Evolutionary conservation across 2,113 vertebrate species (phyloP).

Genomic region (Lagopus leucura): DNA sequence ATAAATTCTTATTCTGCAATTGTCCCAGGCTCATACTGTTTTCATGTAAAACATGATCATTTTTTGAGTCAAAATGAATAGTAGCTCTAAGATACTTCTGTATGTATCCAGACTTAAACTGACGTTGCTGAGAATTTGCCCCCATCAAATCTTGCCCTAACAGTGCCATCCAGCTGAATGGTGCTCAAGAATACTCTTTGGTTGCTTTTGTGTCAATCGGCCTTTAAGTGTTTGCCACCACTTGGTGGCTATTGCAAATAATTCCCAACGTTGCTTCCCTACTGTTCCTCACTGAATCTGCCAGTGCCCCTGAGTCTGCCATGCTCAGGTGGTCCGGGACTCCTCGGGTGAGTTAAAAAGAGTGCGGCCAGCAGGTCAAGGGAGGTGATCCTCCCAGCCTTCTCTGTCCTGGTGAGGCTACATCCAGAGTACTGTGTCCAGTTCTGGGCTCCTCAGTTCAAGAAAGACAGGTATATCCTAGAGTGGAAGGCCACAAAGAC

Average conservation of each 20-base stretch:
- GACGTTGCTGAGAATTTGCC: neutral
- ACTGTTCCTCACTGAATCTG: accelerated
- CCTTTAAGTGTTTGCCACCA: neutral
- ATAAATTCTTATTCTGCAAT: neutral
- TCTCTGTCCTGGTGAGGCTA: too few relatives aligned
- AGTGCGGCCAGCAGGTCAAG: too few relatives aligned
- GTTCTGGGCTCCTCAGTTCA: too few relatives aligned
- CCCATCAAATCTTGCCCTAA: neutral
- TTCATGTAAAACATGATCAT: neutral
- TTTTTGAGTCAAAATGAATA: neutral
- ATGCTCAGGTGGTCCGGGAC: accelerated
- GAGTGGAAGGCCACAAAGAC: too few relatives aligned
- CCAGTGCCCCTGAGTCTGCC: accelerated
- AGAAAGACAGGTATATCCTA: too few relatives aligned
- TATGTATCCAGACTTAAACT: neutral
- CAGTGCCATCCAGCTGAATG: neutral
- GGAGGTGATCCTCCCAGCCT: too few relatives aligned
- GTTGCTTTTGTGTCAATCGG: neutral
- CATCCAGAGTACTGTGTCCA: too few relatives aligned
- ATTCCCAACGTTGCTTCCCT: neutral
- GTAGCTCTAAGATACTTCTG: neutral
- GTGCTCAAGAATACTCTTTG: neutral
- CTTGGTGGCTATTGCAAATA: neutral
- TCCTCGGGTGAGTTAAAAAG: too few relatives aligned
- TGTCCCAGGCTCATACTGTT: neutral